Evolutionary conservation across 2,797 vertebrate genomes (phyloP).

Genomic region (Molossus molossus): DNA sequence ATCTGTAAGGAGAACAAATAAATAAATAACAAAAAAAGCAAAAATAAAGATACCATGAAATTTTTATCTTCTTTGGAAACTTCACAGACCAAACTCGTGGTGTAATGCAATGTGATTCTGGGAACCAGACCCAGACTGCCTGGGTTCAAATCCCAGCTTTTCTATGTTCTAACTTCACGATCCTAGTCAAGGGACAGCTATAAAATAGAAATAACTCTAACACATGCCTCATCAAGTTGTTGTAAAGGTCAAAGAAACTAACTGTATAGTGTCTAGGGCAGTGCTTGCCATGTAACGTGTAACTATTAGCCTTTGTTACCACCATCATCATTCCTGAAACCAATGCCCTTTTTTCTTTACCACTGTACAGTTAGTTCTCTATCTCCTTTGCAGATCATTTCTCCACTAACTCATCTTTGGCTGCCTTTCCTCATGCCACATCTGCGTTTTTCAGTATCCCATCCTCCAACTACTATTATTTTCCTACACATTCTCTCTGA

Average conservation of each 20-base stretch:
- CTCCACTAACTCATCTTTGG: neutral
- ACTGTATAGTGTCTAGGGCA: neutral
- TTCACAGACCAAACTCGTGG: neutral
- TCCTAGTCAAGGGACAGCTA: neutral
- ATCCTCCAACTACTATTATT: neutral
- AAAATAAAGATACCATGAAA: neutral
- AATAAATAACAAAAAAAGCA: neutral
- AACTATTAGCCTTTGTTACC: neutral
- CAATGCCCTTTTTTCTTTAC: neutral
- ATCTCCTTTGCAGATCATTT: neutral
- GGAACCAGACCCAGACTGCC: neutral
- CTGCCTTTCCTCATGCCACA: neutral
- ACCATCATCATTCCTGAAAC: neutral
- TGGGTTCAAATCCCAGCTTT: constrained; percentile 22
- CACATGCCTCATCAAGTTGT: neutral
- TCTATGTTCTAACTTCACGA: neutral
- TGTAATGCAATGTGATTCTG: neutral
- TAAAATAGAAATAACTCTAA: neutral
- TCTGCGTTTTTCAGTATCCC: neutral
- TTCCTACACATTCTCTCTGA: neutral
- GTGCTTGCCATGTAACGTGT: neutral
- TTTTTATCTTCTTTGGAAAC: neutral
- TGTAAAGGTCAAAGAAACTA: neutral
- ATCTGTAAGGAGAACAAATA: no score
- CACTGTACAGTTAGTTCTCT: neutral